phyloP scores from a whole-genome alignment of 2,113 vertebrate species.

The Heliornis fulica region DNA sequence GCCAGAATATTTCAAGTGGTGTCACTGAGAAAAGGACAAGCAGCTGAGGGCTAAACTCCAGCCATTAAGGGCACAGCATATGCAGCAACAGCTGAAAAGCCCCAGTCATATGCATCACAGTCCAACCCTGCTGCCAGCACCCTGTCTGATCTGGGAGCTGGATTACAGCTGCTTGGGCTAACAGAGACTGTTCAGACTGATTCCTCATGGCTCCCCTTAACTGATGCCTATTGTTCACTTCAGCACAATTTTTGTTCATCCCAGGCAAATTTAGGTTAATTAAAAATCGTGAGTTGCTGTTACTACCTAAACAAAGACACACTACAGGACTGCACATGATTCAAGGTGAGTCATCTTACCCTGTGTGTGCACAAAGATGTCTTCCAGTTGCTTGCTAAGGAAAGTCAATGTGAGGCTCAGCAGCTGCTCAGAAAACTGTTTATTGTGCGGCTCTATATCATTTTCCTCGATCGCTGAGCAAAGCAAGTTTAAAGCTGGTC shows the following conservation, averaged over 20 bases:
- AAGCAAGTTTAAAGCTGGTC: constrained; percentile 87
- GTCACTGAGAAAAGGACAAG: background rate
- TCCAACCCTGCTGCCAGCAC: background rate
- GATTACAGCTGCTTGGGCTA: background rate
- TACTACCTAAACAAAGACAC: background rate
- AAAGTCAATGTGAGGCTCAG: constrained; percentile 86
- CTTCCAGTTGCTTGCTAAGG: constrained; percentile 84
- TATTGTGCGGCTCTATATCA: constrained; percentile 86
- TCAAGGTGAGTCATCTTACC: constrained; percentile 60
- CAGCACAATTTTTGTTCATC: background rate
- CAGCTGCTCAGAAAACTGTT: constrained; percentile 92
- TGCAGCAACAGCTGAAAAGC: background rate
- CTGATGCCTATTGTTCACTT: background rate
- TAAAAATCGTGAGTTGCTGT: background rate
- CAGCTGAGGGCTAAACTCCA: background rate
- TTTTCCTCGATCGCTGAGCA: constrained; percentile 85
- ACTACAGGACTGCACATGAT: accelerated
- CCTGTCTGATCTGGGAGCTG: background rate
- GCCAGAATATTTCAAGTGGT: background rate
- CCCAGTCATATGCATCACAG: background rate
- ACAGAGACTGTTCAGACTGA: background rate
- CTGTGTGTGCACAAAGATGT: constrained; percentile 69
- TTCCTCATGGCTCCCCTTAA: background rate
- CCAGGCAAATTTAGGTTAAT: background rate
- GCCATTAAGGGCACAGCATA: background rate